Evolutionary conservation across 1,140 invertebrate genomes (phyloP).

Genomic region (Leptinotarsa defecta): DNA sequence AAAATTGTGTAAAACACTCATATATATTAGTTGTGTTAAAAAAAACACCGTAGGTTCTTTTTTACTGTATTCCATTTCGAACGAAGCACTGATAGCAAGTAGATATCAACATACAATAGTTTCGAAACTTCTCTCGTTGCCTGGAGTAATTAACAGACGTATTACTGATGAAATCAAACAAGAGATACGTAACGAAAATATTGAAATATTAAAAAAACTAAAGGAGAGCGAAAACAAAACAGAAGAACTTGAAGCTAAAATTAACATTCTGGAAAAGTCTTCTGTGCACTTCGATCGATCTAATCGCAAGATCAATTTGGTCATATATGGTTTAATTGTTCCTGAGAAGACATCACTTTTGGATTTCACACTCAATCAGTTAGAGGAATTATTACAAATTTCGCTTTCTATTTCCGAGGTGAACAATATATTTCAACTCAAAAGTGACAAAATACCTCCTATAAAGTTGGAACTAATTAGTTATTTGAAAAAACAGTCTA

Average conservation of each 20-base stretch:
- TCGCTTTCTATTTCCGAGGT: neutral
- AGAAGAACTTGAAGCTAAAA: neutral
- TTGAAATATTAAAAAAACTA: neutral
- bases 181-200: neutral
- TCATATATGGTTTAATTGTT: neutral
- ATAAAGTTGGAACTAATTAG: neutral
- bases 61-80: too few species aligned
- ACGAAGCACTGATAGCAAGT: too few species aligned
- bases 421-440: neutral
- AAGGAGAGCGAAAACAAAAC: neutral
- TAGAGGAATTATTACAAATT: neutral
- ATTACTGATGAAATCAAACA: neutral
- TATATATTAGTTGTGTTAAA: too few species aligned
- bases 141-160: too few species aligned
- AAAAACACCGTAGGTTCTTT: too few species aligned
- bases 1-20: too few species aligned
- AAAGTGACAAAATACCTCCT: neutral
- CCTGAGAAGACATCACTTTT: neutral
- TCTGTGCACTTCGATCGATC: neutral
- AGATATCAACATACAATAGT: too few species aligned
- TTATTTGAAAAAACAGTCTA: conserved; percentile 4
- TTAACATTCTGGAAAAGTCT: neutral
- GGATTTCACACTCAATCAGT: neutral
- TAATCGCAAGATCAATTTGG: neutral
- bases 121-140: too few species aligned